Evolutionary conservation across 2,888 invertebrate species (phyloP).

Genomic region (Trisateles emortualis): DNA sequence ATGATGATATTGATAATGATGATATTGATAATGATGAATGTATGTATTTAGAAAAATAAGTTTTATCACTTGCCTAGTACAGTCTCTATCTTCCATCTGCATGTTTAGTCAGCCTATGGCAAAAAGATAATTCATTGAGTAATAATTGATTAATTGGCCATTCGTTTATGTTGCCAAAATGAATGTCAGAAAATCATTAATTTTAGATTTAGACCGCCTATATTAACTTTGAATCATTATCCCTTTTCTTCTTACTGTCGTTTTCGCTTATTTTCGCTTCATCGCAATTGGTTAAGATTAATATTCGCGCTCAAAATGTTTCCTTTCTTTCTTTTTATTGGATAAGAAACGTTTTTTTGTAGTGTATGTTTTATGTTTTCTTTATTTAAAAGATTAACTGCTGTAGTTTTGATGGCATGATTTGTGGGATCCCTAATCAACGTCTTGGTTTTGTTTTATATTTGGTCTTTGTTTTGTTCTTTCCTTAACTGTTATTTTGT

Average conservation of each 20-base stretch:
- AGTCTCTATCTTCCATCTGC: too few species aligned
- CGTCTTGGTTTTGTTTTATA: constrained; percentile 8
- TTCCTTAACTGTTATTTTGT: background rate
- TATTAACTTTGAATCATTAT: background rate
- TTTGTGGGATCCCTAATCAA: constrained; percentile 37
- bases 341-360: too few species aligned
- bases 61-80: too few species aligned
- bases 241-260: background rate
- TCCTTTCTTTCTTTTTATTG: background rate
- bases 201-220: too few species aligned
- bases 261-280: background rate
- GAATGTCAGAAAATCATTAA: too few species aligned
- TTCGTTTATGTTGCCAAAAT: too few species aligned
- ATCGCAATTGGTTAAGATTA: background rate
- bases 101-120: too few species aligned
- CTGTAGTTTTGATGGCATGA: constrained; percentile 28
- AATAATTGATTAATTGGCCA: too few species aligned
- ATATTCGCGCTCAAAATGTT: background rate
- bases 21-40: too few species aligned
- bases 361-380: constrained; percentile 8
- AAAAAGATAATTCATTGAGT: too few species aligned
- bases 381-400: constrained; percentile 21
- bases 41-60: too few species aligned
- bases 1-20: too few species aligned
- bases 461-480: constrained; percentile 13